A percentile compares a stretch with the other conserved stretches of the same genome.
These are phyloP conservation scores for Macrosiphum euphorbiae DNA, from an alignment of 2,888 invertebrate species.

Conservation along the genomic window DNA sequence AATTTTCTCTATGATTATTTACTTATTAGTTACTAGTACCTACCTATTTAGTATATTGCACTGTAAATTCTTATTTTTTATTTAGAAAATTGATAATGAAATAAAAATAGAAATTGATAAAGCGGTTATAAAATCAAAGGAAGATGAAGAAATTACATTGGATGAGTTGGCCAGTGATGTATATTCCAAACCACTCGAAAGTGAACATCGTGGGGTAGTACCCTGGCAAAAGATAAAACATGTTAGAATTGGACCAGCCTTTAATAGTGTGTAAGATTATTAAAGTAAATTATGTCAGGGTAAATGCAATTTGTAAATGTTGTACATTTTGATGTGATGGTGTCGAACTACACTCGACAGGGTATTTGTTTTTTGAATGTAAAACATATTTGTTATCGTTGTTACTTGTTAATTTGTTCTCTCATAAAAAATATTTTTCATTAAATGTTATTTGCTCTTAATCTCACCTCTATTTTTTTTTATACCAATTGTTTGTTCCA, in stretches of 20 bases:
- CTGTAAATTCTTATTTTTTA: slow-evolving; percentile 62
- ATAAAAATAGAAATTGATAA: slow-evolving; percentile 89
- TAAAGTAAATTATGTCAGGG: neutral
- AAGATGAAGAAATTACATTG: slow-evolving; percentile 82
- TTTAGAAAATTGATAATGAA: slow-evolving; percentile 84
- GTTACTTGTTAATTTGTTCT: neutral
- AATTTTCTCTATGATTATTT: neutral
- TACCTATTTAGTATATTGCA: neutral
- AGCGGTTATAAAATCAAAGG: slow-evolving; percentile 81
- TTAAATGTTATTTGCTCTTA: neutral
- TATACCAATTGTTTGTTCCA: neutral
- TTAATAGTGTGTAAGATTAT: slow-evolving; percentile 21
- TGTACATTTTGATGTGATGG: neutral
- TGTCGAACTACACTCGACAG: neutral
- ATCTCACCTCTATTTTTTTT: neutral
- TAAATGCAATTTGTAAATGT: neutral
- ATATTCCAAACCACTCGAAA: slow-evolving; percentile 65
- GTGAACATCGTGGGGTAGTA: slow-evolving; percentile 66
- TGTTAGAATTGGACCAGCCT: slow-evolving; percentile 51
- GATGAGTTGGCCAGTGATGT: slow-evolving; percentile 82
- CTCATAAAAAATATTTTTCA: neutral
- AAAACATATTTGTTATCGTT: neutral
- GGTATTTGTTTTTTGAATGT: neutral
- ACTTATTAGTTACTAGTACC: too few species aligned
- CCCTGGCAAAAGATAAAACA: slow-evolving; percentile 67